Evolutionary conservation across 2,113 vertebrate genomes (phyloP), one percentile per base, ranked within the genome.

Genomic region (Planiliza haematocheilus): DNA sequence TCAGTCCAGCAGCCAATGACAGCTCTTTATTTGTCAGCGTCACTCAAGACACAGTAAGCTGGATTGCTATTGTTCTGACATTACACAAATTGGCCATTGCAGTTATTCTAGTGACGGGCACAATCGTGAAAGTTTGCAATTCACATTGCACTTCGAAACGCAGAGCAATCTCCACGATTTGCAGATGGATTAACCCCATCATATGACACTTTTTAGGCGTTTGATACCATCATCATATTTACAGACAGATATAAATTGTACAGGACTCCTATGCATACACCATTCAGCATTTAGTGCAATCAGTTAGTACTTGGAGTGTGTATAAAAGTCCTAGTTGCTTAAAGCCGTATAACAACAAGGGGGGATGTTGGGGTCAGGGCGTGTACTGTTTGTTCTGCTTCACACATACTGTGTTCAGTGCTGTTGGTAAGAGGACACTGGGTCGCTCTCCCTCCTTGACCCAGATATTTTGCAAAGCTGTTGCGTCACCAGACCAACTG

Each of bases 401-500:
- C 37, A 14, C 39, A 79, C 51, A 52, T 57, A 60, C 60, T 37
- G 62, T 79, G 46, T 52, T 74, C 34, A 75, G 59, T 70, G 39
- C 36, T 74, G 64, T 71, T 76, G 90, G 86, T 88, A 84, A 88
- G 74, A 52, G 74, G 91, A 91, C 82, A 86, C 88, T 80, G 55
- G 58, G 76, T 75, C 43, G 60, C 38, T 84, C 84, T 89, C 65
- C 76, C 67, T 83, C 75, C 84, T 85, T 90, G 88, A 85, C 88
- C 87, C 89, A 91, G 83, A 90, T 93, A 88, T 87, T 77, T 73
- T 42, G 69, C 56, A 85, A 85, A 80, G 77, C 77, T 76, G 52
- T 83, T 92, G 53, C 74, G 17, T 86, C 83, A 79, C 39, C 41
- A 56, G 74, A 50, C 77, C 79, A 85, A 73, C 79, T 84, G 58